Evolutionary conservation across 2,888 invertebrate species (phyloP).

Genomic region (Apotomis betuletana): DNA sequence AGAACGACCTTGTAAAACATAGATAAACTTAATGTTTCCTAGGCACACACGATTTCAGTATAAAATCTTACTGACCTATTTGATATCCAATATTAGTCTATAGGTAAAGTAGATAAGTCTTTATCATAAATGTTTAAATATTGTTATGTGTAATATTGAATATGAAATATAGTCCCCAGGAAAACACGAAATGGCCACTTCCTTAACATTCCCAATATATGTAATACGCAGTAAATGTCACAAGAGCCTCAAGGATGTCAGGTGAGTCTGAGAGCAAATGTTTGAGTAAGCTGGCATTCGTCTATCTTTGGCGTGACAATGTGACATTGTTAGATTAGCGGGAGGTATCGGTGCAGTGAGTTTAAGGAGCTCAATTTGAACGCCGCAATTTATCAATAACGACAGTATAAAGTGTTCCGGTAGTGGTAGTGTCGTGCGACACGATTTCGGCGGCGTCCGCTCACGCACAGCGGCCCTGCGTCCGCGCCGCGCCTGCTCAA

Average conservation of each 20-base stretch:
- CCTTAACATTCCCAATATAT: constrained; percentile 21
- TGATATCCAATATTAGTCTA: too few species aligned
- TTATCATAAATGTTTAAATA: too few species aligned
- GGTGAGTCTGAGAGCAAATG: constrained; percentile 28
- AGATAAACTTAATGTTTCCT: constrained; percentile 6
- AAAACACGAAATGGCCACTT: constrained; percentile 35
- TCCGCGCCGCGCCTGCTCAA: too few species aligned
- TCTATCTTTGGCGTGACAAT: constrained; percentile 51
- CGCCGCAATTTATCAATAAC: constrained; percentile 81
- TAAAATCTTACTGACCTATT: too few species aligned
- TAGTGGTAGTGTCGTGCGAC: constrained; percentile 59
- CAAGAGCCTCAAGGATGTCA: constrained; percentile 28
- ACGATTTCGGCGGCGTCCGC: constrained; percentile 69
- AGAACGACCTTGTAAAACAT: constrained; percentile 2
- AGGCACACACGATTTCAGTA: background rate
- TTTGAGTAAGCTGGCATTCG: constrained; percentile 41
- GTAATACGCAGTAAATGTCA: constrained; percentile 26
- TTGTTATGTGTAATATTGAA: too few species aligned
- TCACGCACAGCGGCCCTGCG: constrained; percentile 43
- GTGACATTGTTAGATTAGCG: constrained; percentile 60
- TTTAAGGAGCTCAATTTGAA: constrained; percentile 67
- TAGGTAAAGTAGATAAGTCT: too few species aligned
- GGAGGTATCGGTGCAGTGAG: constrained; percentile 45
- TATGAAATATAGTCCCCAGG: constrained; percentile 13
- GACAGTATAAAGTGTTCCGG: constrained; percentile 80